Base-by-base conservation (phyloP, 2,888 invertebrate genomes). In the Steinernema hermaphroditum region DNA sequence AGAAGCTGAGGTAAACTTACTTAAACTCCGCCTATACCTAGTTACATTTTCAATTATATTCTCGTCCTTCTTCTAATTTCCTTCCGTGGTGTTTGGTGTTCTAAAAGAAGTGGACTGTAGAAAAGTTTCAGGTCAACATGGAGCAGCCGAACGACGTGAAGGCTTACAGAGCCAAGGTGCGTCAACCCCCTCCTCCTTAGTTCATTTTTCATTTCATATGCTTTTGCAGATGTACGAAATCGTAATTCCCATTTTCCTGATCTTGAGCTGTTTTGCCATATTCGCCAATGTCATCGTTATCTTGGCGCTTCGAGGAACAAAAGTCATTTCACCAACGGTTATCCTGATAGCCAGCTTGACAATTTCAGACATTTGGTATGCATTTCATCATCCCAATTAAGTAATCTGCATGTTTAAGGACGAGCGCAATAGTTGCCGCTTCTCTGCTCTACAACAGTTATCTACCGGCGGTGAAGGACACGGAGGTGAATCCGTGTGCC, bases 381-480 rank as follows among this genome's bases (percentile, higher is more conserved):
- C n/a, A 24, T 29, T 57, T 6, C 34, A 32, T 69, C 19, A 24
- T 37, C n/a, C 19, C 19, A 37, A n/a, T 72, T 68, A 32, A 14
- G 32, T 24, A 71, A n/a, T 41, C 2, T 0, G 4, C 24, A 27
- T 22, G n/a, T 44, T 74, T 41, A 34, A 77, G 77, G 78, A 82
- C 82, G 12, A 70, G 72, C 34, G 74, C 72, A 27, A 80, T 79
- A 32, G 80, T 79, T 32, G 78, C 80, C 9, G 29, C 72, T 24
- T 81, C 81, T 12, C 74, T 79, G 29, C 69, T 79, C 19, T 79
- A 82, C 71, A 79, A 79, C 72, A 78, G 77, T n/a, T 79, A 80
- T 43, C 70, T 79, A 57, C 79, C 79, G n/a, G 78, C 73, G 9
- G 76, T 81, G 9, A 44, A 44, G 29, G 77, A 72, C 29, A 82